Conservation (phyloP, 2,888 invertebrate genomes). For the Chorisops tibialis region DNA sequence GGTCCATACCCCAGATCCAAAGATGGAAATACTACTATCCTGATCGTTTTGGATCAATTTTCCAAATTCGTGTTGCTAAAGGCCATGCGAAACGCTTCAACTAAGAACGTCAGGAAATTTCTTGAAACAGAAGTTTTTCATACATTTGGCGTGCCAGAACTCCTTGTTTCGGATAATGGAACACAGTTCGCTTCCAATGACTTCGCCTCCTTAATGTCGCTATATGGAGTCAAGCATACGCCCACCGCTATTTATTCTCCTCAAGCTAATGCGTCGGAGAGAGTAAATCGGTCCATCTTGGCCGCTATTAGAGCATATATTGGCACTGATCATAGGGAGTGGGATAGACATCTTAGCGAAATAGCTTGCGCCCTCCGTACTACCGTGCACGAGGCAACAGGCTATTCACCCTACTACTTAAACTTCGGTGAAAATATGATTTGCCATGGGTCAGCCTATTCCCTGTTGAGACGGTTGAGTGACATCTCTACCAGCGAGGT, state of each 20-base stretch:
- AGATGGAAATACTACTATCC: conserved; percentile 9
- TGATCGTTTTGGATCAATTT: conserved; percentile 28
- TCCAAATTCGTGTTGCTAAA: conserved; percentile 26
- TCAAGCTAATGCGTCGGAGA: conserved; percentile 42
- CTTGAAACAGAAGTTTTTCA: conserved; percentile 35
- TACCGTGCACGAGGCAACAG: conserved; percentile 37
- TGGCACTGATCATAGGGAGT: conserved; percentile 32
- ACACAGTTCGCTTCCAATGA: conserved; percentile 34
- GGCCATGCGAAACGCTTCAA: conserved; percentile 11
- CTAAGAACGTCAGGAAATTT: conserved; percentile 11
- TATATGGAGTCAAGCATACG: conserved; percentile 30
- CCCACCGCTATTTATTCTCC: conserved; percentile 40
- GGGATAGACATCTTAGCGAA: conserved; percentile 38
- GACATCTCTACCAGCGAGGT: too few relatives aligned
- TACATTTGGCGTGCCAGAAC: conserved; percentile 37
- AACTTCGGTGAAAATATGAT: conserved; percentile 36
- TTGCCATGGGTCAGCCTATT: conserved; percentile 22
- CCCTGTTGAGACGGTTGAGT: conserved; percentile 1
- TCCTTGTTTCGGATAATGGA: conserved; percentile 39
- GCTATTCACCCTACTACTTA: conserved; percentile 36
- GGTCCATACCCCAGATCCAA: conserved; percentile 28
- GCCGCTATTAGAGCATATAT: conserved; percentile 39
- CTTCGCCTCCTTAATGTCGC: conserved; percentile 27
- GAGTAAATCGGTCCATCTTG: conserved; percentile 39
- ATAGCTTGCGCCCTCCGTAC: conserved; percentile 39